Percentiles rank a stretch among this genome's conserved stretches.
phyloP scores from a whole-genome alignment of 2,797 vertebrate genomes.

The Coregonus ussuriensis region DNA sequence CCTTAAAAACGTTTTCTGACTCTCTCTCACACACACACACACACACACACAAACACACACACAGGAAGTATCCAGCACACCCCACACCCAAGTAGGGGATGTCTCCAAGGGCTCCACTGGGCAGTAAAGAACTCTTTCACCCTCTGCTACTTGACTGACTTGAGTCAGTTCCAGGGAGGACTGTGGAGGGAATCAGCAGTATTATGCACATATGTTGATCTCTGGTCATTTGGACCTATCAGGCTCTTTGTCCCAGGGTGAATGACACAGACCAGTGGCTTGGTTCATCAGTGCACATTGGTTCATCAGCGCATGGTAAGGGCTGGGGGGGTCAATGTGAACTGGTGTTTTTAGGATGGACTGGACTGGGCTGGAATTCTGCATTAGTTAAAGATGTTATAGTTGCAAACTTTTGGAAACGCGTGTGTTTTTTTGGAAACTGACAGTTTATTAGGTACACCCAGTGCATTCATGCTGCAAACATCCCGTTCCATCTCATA shows the following conservation, averaged over 20 bases:
- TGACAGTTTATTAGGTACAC: too few species aligned
- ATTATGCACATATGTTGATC: not conserved
- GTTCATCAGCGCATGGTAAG: conserved; percentile 21
- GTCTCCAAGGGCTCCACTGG: not conserved
- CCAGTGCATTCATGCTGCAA: too few species aligned
- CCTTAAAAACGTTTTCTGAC: too few species aligned
- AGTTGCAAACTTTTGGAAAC: too few species aligned
- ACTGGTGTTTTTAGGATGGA: too few species aligned
- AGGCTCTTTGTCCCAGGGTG: not conserved
- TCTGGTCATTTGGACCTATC: conserved; percentile 22
- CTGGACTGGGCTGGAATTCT: too few species aligned
- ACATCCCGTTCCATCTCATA: too few species aligned
- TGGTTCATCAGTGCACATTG: conserved; percentile 23
- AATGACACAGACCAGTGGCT: not conserved
- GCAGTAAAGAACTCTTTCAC: not conserved
- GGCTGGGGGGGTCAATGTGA: not conserved
- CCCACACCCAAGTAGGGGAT: not conserved
- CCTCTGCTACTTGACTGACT: not conserved
- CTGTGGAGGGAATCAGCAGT: not conserved
- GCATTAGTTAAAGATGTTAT: too few species aligned
- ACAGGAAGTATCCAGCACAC: too few species aligned
- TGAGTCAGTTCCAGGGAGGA: not conserved
- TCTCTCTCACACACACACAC: too few species aligned
- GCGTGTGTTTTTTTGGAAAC: too few species aligned
- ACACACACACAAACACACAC: too few species aligned